Evolutionary conservation across 1,140 invertebrate species (phyloP).

Genomic region (Conus ventricosus): DNA sequence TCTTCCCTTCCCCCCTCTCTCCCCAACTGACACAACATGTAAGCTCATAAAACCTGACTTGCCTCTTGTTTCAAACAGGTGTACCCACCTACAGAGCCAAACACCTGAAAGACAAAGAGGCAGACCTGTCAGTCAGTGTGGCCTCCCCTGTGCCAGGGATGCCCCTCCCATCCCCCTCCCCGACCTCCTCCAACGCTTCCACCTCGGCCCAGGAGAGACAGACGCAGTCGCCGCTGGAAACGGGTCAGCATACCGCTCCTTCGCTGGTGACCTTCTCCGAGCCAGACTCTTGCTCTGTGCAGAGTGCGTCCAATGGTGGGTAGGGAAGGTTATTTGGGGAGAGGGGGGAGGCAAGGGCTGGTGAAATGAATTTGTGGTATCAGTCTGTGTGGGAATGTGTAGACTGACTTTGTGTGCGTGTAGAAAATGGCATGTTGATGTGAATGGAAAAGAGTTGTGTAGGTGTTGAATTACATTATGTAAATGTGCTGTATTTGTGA

Average conservation of each 20-base stretch:
- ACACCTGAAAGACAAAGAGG: slow-evolving; percentile 52
- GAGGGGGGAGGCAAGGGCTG: background rate
- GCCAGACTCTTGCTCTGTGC: slow-evolving; percentile 76
- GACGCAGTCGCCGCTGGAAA: slow-evolving; percentile 53
- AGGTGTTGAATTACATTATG: too few relatives aligned
- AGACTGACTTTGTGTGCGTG: background rate
- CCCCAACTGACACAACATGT: too few relatives aligned
- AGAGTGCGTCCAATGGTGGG: slow-evolving; percentile 27
- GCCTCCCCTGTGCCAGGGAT: slow-evolving; percentile 19
- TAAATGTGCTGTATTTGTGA: too few relatives aligned
- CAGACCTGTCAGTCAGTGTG: slow-evolving; percentile 43
- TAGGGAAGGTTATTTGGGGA: background rate
- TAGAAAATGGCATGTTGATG: too few relatives aligned
- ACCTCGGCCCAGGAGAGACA: slow-evolving; percentile 52
- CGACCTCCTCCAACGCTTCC: slow-evolving; percentile 31
- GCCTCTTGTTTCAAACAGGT: slow-evolving; percentile 32
- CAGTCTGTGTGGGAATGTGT: background rate
- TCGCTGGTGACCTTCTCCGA: slow-evolving; percentile 74
- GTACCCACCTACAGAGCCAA: slow-evolving; percentile 52
- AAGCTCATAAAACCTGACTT: too few relatives aligned
- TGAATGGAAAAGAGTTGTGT: too few relatives aligned
- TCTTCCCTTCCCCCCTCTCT: too few relatives aligned
- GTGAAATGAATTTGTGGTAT: background rate
- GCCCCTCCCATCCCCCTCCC: slow-evolving; percentile 35
- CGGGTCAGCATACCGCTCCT: slow-evolving; percentile 31